These are phyloP conservation scores for Apodemus speciosus DNA, from an alignment of 2,113 vertebrate species.

Conservation along the genomic window DNA sequence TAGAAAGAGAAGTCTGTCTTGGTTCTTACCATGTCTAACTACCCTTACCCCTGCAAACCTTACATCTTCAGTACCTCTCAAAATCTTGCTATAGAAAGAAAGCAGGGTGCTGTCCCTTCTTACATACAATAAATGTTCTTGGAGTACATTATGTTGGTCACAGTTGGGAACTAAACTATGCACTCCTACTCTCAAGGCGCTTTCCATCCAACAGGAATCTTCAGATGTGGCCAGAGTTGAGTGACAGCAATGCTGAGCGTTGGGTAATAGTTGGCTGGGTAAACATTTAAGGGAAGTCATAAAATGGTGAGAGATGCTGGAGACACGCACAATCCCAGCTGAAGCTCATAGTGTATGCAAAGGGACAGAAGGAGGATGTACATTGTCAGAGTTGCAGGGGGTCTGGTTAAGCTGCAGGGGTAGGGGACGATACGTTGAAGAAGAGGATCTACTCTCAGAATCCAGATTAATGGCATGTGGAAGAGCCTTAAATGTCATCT, in stretches of 20 bases:
- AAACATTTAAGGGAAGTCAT: not conserved
- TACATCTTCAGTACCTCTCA: not conserved
- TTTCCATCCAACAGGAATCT: not conserved
- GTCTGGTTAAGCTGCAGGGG: not conserved
- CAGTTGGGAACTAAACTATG: not conserved
- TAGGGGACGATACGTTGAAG: not conserved
- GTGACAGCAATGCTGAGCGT: not conserved
- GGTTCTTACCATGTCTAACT: not conserved
- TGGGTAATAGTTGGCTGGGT: not conserved
- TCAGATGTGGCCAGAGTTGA: not conserved
- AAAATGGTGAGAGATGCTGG: not conserved
- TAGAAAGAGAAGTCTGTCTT: not conserved
- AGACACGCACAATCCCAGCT: not conserved
- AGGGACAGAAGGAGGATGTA: not conserved
- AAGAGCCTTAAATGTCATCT: not conserved
- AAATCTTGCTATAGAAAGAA: not conserved
- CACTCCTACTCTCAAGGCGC: not conserved
- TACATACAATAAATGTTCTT: not conserved
- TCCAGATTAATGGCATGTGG: not conserved
- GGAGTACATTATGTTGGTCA: not conserved
- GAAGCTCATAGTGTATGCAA: not conserved
- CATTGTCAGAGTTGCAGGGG: not conserved
- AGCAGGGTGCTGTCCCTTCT: not conserved
- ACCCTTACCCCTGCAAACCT: not conserved
- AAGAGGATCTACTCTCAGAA: not conserved